Base-by-base conservation (phyloP, 2,888 invertebrate species). In the Taenaris catops region DNA sequence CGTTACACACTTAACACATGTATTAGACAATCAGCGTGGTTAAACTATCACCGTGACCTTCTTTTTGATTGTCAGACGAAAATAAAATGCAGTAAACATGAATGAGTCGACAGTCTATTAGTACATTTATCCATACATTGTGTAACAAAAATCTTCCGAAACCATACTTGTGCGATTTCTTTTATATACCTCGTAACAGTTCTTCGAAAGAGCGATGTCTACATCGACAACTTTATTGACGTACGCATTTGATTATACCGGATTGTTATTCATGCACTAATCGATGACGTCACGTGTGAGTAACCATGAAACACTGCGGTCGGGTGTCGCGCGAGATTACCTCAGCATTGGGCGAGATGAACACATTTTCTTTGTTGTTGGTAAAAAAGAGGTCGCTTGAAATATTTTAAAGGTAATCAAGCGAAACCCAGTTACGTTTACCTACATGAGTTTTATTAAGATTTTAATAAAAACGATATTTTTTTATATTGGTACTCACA, bases 201-300 rank as follows among this genome's bases (percentile, higher is more conserved):
- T 62, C 54, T 42, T 34, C 44, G 50, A 51, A 54, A 29, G 34
- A 48, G 38, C 45, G 39, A 34, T 50, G 31, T 41, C 43, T 44
- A 43, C 47, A 41, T 41, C 38, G 26, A 25, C 32, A 25, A 21
- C 43, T 36, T 34, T 44, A 41, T 47, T 44, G 35, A 43, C 46
- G 33, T 49, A 45, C 42, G 45, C 41, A 41, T 61, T 57, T 50
- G 61, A 63, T 71, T 74, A 69, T 73, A 58, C 58, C 44, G 54
- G 58, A 61, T 57, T 61, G 58, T 80, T 76, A 79, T 65, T 83
- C 83, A 80, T 63, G 53, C 63, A 57, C 63, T 66, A 69, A 75
- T 72, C 59, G 64, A 48, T 83, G 83, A 84, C 81, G 81, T 80
- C 80, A 83, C 46, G 46, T 53, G 58, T 83, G 83, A 81, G 74